Conservation (phyloP, 2,797 vertebrate genomes). For the Acanthis flammea region DNA sequence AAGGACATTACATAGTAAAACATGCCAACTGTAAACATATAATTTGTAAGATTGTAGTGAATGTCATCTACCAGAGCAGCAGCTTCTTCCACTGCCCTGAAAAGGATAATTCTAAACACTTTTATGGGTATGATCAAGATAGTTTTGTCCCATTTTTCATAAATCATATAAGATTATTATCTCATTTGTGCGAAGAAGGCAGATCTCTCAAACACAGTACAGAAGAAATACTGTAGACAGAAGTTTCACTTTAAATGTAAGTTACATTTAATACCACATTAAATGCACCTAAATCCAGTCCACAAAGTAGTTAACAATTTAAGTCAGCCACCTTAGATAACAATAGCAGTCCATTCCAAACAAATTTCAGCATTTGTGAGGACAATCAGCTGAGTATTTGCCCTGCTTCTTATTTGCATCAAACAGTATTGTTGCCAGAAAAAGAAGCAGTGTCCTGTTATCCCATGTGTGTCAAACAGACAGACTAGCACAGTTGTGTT, state of each 20-base stretch:
- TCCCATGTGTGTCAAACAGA: background rate
- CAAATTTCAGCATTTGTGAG: background rate
- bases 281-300: background rate
- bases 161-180: background rate
- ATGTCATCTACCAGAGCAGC: background rate
- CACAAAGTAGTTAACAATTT: background rate
- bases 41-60: background rate
- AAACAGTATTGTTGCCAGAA: background rate
- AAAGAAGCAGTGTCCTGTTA: background rate
- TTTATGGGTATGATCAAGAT: background rate
- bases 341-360: background rate
- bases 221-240: background rate
- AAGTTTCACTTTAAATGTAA: background rate
- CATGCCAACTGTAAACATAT: accelerated
- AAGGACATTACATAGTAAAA: background rate
- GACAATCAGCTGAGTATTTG: background rate
- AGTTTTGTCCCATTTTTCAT: background rate
- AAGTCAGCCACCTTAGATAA: background rate
- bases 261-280: background rate
- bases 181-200: background rate
- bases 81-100: accelerated
- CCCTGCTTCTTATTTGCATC: background rate
- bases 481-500: background rate
- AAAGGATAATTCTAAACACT: background rate
- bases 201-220: background rate